Conservation (phyloP, 2,113 vertebrate species). For the Noturus placidus region DNA sequence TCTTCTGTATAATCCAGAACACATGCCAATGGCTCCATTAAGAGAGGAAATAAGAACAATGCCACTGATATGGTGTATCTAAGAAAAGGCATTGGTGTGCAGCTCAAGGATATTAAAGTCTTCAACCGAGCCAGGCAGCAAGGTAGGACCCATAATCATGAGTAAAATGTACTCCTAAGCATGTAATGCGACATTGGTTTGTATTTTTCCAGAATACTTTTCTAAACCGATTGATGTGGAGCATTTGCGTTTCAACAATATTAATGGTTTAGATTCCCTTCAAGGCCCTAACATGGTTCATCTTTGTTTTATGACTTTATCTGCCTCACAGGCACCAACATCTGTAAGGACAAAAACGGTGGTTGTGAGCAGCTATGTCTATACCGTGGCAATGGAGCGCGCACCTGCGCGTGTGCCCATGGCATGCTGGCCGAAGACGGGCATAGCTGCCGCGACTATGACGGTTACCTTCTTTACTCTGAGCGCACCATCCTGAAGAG, state of each 20-base stretch:
- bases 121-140: constrained; percentile 93
- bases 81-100: constrained; percentile 90
- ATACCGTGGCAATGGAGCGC: constrained; percentile 77
- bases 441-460: constrained; percentile 86
- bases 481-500: constrained; percentile 97
- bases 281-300: neutral
- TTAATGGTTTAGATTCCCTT: neutral
- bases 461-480: constrained; percentile 93
- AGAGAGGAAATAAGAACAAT: constrained; percentile 93
- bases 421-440: constrained; percentile 91
- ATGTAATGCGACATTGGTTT: neutral
- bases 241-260: neutral
- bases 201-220: neutral
- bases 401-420: constrained; percentile 91
- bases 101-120: constrained; percentile 98
- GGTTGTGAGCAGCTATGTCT: constrained; percentile 93
- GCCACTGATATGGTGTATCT: constrained; percentile 90
- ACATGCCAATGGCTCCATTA: constrained; percentile 95
- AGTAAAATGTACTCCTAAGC: neutral
- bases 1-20: constrained; percentile 72
- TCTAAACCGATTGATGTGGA: neutral
- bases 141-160: constrained; percentile 66
- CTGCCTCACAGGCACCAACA: constrained; percentile 82
- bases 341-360: constrained; percentile 87
- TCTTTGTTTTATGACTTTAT: neutral